Base-by-base conservation (phyloP, 92 coral and sea anemone genomes). In the Parazoanthus darwini region DNA sequence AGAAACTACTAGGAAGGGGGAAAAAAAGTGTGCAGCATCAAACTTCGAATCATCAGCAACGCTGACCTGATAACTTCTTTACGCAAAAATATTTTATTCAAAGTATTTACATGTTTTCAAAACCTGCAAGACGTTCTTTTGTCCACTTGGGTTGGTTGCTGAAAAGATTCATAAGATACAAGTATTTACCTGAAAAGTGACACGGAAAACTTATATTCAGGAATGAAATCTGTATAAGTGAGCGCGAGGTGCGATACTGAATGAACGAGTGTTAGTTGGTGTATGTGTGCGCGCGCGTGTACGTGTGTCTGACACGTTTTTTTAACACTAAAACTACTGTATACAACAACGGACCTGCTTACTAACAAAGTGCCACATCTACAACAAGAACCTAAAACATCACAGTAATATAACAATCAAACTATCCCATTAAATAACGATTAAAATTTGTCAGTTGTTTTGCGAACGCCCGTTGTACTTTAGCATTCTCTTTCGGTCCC, bases 71-170 rank as follows among this genome's bases (percentile, higher is more conserved):
- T 0, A 54, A 18, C 20, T 11, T 54, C 75, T 78, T 78, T 78
- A 23, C 59, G n/a, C 18, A 43, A 77, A 78, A 78, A 42, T n/a
- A 46, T 5, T 82, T 82, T 82, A 82, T 82, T 82, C n/a, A 39
- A 82, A 37, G 51, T 36, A 63, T 63, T 65, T 59, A 63, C 86
- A 82, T 59, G 22, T 82, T 82, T 66, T 13, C 6, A 44, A 36
- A 16, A 59, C 13, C 86, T 82, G 46, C 84, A 20, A 76, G 46
- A 63, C 8, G 70, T 63, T 14, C 48, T 26, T 23, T 37, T 18
- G 15, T 1, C 54, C 18, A 13, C 8, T n/a, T 5, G 9, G 5
- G 0, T 38, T 11, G 22, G 66, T 36, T 22, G 38, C 50, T 37
- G 72, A 9, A 26, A 63, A 33, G 33, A 8, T 35, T 37, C 74